These are phyloP conservation scores for Eupsittula cactorum DNA, from an alignment of 2,113 vertebrate genomes.

Conservation along the genomic window DNA sequence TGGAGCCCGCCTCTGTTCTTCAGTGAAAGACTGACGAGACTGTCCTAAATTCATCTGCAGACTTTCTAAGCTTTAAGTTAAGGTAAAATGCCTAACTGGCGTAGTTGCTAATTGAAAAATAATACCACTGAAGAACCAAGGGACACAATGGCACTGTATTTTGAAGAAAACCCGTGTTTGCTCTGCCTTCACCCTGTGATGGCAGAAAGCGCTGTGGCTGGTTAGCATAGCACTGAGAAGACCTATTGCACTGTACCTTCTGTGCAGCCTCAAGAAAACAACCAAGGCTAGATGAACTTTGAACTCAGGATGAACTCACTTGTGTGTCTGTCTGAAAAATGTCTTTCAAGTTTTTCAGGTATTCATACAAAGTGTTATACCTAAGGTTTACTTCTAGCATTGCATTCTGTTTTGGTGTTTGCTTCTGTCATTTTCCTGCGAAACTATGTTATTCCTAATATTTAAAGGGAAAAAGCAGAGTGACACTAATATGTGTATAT, in stretches of 20 bases:
- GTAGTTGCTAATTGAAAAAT: not conserved
- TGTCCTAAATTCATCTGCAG: not conserved
- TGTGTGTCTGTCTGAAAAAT: not conserved
- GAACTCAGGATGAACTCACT: not conserved
- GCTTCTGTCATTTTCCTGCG: not conserved
- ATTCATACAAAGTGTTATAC: not conserved
- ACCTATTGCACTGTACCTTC: not conserved
- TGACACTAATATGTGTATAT: not conserved
- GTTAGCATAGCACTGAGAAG: not conserved
- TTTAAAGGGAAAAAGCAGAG: not conserved
- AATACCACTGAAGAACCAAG: not conserved
- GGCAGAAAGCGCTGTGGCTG: not conserved
- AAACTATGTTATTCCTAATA: not conserved
- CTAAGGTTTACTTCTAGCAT: not conserved
- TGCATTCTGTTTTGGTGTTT: not conserved
- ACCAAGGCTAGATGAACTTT: not conserved
- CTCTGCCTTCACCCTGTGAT: not conserved
- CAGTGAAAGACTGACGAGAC: not conserved
- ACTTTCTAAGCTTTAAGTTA: not conserved
- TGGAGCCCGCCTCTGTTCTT: not conserved
- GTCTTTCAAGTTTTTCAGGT: not conserved
- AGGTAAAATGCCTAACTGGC: not conserved
- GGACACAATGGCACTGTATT: not conserved
- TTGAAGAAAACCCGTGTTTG: not conserved
- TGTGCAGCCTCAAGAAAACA: fast-evolving